Base-by-base conservation (phyloP, 2,113 vertebrate species). In the Ranitomeya variabilis region DNA sequence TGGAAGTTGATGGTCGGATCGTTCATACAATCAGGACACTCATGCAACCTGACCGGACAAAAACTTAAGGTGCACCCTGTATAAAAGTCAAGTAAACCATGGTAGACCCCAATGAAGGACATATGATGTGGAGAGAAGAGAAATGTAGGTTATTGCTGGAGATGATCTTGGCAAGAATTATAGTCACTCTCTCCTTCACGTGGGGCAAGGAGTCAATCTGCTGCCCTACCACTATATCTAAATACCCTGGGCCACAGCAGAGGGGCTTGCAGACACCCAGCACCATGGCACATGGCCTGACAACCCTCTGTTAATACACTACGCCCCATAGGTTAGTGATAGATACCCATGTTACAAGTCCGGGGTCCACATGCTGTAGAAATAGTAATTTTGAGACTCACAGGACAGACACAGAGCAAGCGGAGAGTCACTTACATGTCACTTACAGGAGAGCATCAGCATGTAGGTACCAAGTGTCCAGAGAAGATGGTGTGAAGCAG, bases 361-460 rank as follows among this genome's bases (percentile, higher is more conserved):
- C n/a, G 14, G 6, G 31, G 13, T 67, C 37, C 13, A 54, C 81
- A 69, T 37, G 59, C 31, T 31, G 14, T 37, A 45, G 18, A 11
- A 59, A 37, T 21, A 9, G 14, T 59, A 59, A 60, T 23, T 26
- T 60, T 23, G 21, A 57, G n/a, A 23, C 54, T 18, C 15, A 55
- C 73, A 64, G 18, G 23, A 64, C 37, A 83, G 19, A 59, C 78
- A 73, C 54, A 74, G 9, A 52, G 64, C 18, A 54, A 60, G 55
- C 37, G 19, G 64, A 84, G 81, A 84, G 71, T 66, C 45, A 84
- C 87, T 89, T 89, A 89, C 87, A 13, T 89, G 87, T 84, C 66
- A 71, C 59, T 66, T 81, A 18, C 71, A 83, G 87, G 31, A 64
- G 80, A 88, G 80, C 60, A 52, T 78, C 87, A 84, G 67, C 73